These are phyloP conservation scores for Cygnus olor DNA, from an alignment of 2,797 vertebrate species.

Conservation along the genomic window DNA sequence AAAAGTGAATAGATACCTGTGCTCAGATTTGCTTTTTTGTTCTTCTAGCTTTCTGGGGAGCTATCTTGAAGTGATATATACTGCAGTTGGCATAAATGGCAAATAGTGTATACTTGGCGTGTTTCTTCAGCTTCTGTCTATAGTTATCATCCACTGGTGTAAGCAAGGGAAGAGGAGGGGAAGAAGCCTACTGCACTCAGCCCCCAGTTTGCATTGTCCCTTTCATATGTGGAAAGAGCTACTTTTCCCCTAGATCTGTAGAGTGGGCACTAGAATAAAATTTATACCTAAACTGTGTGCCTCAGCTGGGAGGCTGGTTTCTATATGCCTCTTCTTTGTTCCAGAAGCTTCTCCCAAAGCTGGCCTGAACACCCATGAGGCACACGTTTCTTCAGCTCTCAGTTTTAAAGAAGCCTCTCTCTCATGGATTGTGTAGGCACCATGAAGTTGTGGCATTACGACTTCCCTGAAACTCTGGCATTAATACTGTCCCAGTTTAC, in stretches of 20 bases:
- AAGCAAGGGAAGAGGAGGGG: neutral
- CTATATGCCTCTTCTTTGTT: neutral
- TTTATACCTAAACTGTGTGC: rapidly evolving
- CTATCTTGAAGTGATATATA: neutral
- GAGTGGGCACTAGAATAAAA: neutral
- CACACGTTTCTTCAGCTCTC: neutral
- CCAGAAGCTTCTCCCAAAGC: neutral
- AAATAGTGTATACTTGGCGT: neutral
- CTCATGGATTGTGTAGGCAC: neutral
- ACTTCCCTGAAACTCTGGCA: neutral
- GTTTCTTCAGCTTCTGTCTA: neutral
- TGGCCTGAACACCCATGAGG: rapidly evolving
- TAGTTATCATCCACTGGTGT: neutral
- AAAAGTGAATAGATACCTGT: neutral
- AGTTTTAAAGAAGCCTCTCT: neutral
- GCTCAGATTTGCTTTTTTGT: neutral
- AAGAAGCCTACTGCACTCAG: neutral
- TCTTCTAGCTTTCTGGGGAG: neutral
- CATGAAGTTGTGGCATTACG: rapidly evolving
- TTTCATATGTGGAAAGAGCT: neutral
- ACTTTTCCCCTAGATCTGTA: neutral
- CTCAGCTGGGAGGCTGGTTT: neutral
- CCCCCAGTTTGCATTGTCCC: neutral
- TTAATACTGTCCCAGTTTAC: neutral
- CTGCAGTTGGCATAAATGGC: neutral